Evolutionary conservation across 2,797 vertebrate genomes (phyloP), one percentile per base, ranked within the genome.

Genomic region (Hyperoplus lanceolatus): DNA sequence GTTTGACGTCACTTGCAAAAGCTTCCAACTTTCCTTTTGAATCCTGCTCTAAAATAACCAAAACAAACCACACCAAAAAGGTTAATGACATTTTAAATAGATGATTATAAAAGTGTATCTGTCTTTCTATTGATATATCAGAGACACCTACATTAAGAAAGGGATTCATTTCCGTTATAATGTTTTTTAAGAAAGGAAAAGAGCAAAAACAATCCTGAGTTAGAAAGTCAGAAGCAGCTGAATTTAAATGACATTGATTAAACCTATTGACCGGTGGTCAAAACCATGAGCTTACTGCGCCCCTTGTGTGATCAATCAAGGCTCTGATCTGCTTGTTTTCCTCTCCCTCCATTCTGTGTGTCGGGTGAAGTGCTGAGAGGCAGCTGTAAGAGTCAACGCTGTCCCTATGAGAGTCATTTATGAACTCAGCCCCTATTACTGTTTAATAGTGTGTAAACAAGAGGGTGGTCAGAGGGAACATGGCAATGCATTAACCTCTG

Each of bases 371-470:
- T 48, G 39, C 71, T 62, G 57, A 80, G 67, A 53, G 64, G 79
- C 59, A 70, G 75, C 86, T 67, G 45, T 70, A 39, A 82, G 60
- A 51, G 70, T 83, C 67, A n/a, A 62, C 46, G 65, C 57, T 60
- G 54, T 13, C 86, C 86, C 84, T 78, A 15, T 45, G 80, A 87
- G 84, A 80, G 54, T 73, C 73, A 76, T 81, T 92, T 75, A 90
- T 91, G 83, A 91, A 86, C 87, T 90, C 73, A 76, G 79, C 80
- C 80, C 65, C 86, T 81, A 75, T 90, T 88, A 91, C 85, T 85
- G 88, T 91, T 90, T 87, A 87, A 93, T 89, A 87, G 75, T 89
- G 86, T 90, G 86, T 90, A 91, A 93, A 92, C 87, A 92, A 85
- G 73, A 87, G 69, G 58, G 56, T 88, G 85, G 85, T 82, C 86